phyloP scores from a whole-genome alignment of 2,888 invertebrate species.

The Tridacna gigas region DNA sequence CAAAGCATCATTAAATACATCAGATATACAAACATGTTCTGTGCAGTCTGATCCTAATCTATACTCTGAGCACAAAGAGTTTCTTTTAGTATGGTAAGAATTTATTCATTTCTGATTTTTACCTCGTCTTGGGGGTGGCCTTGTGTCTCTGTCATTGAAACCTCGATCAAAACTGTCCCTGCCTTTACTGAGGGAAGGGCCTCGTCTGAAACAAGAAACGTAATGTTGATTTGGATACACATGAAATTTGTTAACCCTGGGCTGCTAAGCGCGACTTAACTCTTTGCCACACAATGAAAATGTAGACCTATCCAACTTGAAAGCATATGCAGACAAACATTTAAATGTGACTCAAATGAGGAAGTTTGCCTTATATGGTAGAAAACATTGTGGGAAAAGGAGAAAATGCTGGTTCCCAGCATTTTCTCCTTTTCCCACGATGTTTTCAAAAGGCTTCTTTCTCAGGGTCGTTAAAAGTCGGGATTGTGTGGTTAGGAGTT shows the following conservation, averaged over 20 bases:
- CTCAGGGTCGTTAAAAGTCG: not conserved
- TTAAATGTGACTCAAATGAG: too few species aligned
- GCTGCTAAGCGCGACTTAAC: too few species aligned
- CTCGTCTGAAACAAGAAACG: slow-evolving; percentile 36
- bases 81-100: too few species aligned
- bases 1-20: too few species aligned
- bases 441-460: not conserved
- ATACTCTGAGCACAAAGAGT: too few species aligned
- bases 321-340: too few species aligned
- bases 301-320: too few species aligned
- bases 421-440: not conserved
- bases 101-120: not conserved
- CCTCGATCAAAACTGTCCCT: slow-evolving; percentile 58
- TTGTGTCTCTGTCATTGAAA: slow-evolving; percentile 52
- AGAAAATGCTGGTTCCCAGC: not conserved
- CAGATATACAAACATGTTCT: too few species aligned
- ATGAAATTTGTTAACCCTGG: too few species aligned
- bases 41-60: too few species aligned
- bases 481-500: not conserved
- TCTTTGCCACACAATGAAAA: too few species aligned
- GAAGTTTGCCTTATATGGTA: not conserved
- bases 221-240: too few species aligned
- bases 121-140: slow-evolving; percentile 62
- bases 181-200: slow-evolving; percentile 40
- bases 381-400: not conserved